A percentile compares a stretch with the other conserved stretches of the same genome.
Conservation (phyloP, 2,888 invertebrate genomes). For the Drosophila neutralis region DNA sequence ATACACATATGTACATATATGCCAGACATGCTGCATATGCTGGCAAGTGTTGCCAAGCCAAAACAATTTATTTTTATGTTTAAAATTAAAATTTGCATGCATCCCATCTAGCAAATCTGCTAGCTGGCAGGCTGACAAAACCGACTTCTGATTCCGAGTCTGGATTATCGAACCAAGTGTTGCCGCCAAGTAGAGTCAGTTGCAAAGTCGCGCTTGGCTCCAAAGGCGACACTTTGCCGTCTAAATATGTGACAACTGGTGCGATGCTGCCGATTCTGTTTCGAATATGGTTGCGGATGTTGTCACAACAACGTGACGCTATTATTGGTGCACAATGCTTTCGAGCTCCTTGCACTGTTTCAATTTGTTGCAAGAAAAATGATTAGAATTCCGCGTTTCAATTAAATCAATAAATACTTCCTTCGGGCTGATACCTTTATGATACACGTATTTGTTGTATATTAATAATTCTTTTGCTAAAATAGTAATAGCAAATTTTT, state of each 20-base stretch:
- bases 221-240: conserved; percentile 14
- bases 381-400: background rate
- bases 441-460: no score
- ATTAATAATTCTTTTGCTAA: background rate
- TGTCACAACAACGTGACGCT: background rate
- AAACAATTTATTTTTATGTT: conserved; percentile 74
- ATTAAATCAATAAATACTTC: background rate
- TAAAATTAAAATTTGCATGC: conserved; percentile 73
- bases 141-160: conserved; percentile 1
- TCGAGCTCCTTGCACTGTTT: background rate
- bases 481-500: background rate
- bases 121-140: conserved; percentile 31
- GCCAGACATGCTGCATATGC: conserved; percentile 31
- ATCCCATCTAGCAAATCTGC: conserved; percentile 28
- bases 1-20: background rate
- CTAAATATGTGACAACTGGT: conserved; percentile 52
- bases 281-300: conserved; percentile 4
- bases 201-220: conserved; percentile 19
- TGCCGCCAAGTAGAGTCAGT: conserved; percentile 2
- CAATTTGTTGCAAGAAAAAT: background rate
- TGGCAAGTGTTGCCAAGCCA: conserved; percentile 65
- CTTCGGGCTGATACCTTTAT: no score
- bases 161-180: conserved; percentile 6
- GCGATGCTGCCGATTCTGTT: conserved; percentile 20
- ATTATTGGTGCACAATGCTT: background rate